Base-by-base conservation (phyloP, 2,888 invertebrate species). In the Camptogramma bilineatum region DNA sequence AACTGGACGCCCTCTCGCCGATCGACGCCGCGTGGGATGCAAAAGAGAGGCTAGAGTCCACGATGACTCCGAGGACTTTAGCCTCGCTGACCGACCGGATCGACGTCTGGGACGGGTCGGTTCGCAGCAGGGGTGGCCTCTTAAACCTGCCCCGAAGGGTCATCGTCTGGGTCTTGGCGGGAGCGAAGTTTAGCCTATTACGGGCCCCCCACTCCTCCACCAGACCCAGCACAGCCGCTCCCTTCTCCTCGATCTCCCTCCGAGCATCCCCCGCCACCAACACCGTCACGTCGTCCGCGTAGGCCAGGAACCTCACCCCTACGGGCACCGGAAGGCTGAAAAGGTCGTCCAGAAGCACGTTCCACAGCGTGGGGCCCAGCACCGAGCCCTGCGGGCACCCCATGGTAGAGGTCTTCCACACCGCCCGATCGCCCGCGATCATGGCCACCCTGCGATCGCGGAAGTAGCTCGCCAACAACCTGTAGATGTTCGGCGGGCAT, bases 331-430 rank as follows among this genome's bases (percentile, higher is more conserved):
- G 73, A 1, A 77, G 9, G 0, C 64, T 44, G 8, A 78, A 64
- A 42, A 77, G 47, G 58, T 79, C 78, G 24, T 76, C 71, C 24
- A 78, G 5, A 0, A 76, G 55, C 0, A 76, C 9, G 46, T 77
- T 79, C 75, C 79, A 74, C 0, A 75, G 57, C 0, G 66, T 8
- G 0, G 74, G 73, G 0, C 74, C 74, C 19, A 74, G n/a, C 0
- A 73, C 71, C 0, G 75, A 75, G 0, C 73, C 74, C 60, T 77
- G 76, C 8, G 77, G 73, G n/a, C 73, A 75, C 0, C 76, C 74
- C 73, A 74, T 77, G 0, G 74, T 76, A 4, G 62, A 39, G 34
- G 34, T 4, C 10, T 39, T 39, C 34, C 34, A 39, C 34, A 39
- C 34, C 13, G 34, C 34, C 34, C 34, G 13, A 13, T 39, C 4